Evolutionary conservation across 2,797 vertebrate genomes (phyloP).

Genomic region (Poeciliopsis paucimaculata): DNA sequence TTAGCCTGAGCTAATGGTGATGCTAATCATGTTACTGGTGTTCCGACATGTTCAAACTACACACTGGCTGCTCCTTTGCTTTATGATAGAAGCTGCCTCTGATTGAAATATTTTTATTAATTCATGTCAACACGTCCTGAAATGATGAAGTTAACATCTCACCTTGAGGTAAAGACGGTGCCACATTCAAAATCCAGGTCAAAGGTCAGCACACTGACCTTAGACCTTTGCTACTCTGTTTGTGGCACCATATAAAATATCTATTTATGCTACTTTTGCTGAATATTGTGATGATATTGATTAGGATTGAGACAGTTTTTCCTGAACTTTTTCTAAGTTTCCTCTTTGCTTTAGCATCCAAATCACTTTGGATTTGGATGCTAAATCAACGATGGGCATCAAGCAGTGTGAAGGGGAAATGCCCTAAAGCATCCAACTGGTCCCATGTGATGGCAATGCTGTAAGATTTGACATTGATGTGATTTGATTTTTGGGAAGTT

Average conservation of each 20-base stretch:
- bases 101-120: neutral
- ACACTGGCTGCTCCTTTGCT: neutral
- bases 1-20: too few relatives aligned
- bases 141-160: too few relatives aligned
- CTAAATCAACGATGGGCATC: neutral
- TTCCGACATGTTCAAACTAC: too few relatives aligned
- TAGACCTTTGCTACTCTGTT: neutral
- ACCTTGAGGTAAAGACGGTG: neutral
- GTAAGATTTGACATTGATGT: neutral
- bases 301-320: neutral
- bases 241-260: neutral
- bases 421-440: neutral
- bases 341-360: neutral
- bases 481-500: neutral
- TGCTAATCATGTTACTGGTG: too few relatives aligned
- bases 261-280: neutral
- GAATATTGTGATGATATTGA: neutral
- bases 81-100: neutral
- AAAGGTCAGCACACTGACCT: too few relatives aligned
- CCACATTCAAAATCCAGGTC: too few relatives aligned
- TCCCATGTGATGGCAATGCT: too few relatives aligned
- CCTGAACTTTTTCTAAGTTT: neutral
- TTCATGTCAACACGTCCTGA: neutral
- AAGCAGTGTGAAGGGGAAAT: too few relatives aligned
- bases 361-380: neutral